Conservation (phyloP, 2,113 vertebrate genomes). For the Geococcyx californianus region DNA sequence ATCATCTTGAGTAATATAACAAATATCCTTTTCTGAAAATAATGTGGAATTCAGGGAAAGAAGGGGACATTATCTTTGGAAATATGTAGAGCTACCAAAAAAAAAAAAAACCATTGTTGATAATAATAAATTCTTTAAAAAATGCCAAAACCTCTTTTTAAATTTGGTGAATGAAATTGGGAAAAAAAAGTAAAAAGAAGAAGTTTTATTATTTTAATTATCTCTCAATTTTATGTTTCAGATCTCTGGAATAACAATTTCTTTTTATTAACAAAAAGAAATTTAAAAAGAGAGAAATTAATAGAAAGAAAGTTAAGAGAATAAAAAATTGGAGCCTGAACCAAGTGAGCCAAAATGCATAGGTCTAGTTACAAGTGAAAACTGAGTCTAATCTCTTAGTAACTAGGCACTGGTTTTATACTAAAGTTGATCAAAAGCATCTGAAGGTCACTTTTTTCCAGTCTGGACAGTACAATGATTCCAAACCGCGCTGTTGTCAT, state of each 20-base stretch:
- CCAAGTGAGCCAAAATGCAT: neutral
- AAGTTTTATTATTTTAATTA: neutral
- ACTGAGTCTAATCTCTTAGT: slow-evolving; percentile 22
- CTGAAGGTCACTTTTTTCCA: neutral
- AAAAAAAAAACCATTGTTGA: neutral
- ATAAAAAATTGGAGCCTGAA: neutral
- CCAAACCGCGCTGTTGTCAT: slow-evolving; percentile 47
- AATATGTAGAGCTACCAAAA: neutral
- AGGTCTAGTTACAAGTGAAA: slow-evolving; percentile 27
- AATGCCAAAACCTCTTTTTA: neutral
- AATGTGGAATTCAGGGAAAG: slow-evolving; percentile 28
- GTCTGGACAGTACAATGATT: neutral
- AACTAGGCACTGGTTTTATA: slow-evolving; percentile 56
- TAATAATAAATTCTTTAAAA: neutral
- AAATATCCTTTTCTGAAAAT: slow-evolving; percentile 32
- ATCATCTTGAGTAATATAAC: slow-evolving; percentile 24
- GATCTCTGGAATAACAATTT: neutral
- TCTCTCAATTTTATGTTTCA: neutral
- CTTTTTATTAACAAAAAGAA: neutral
- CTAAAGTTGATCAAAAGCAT: slow-evolving; percentile 54
- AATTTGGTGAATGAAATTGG: neutral
- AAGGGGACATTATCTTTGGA: neutral
- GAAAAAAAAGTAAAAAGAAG: neutral
- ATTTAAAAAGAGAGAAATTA: neutral
- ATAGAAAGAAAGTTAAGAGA: neutral